These are phyloP conservation scores for Drosophila miranda DNA, from an alignment of 1,140 invertebrate genomes.

Conservation along the genomic window DNA sequence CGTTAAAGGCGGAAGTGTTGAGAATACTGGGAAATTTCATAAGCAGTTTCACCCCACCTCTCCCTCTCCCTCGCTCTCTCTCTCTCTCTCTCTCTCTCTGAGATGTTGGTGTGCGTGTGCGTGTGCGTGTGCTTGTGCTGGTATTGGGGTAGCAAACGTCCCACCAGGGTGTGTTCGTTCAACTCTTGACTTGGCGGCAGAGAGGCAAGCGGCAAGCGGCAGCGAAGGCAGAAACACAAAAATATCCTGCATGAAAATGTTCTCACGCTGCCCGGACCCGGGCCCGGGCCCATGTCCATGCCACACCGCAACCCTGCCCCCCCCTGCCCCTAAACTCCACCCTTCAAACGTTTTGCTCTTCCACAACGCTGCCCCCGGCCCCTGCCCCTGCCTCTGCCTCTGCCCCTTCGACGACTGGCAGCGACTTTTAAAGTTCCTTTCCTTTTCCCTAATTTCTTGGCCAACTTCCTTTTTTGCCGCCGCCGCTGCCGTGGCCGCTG, in stretches of 20 bases:
- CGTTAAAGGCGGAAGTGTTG: slow-evolving; percentile 57
- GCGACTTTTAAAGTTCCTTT: slow-evolving; percentile 36
- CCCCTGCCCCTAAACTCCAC: background rate
- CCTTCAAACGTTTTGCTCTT: background rate
- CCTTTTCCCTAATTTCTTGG: slow-evolving; percentile 55
- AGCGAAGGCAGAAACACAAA: slow-evolving; percentile 22
- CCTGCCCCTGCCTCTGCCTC: slow-evolving; percentile 30
- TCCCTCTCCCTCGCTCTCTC: background rate
- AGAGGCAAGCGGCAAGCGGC: background rate
- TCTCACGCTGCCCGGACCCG: slow-evolving; percentile 67
- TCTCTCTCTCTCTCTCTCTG: slow-evolving; percentile 11
- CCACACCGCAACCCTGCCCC: slow-evolving; percentile 2
- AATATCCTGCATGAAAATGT: slow-evolving; percentile 80
- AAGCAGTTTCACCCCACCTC: slow-evolving; percentile 26
- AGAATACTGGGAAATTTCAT: slow-evolving; percentile 78
- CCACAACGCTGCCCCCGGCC: background rate
- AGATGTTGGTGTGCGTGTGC: slow-evolving; percentile 5
- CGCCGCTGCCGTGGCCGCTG: slow-evolving; percentile 44
- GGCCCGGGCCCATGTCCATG: slow-evolving; percentile 16
- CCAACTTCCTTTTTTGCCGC: slow-evolving; percentile 69
- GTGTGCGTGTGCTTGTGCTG: slow-evolving; percentile 27
- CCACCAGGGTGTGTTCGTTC: slow-evolving; percentile 79
- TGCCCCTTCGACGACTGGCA: slow-evolving; percentile 36
- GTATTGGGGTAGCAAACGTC: slow-evolving; percentile 74
- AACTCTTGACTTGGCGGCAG: slow-evolving; percentile 68